Evolutionary conservation across 2,113 vertebrate genomes (phyloP).

Genomic region (Suncus etruscus): DNA sequence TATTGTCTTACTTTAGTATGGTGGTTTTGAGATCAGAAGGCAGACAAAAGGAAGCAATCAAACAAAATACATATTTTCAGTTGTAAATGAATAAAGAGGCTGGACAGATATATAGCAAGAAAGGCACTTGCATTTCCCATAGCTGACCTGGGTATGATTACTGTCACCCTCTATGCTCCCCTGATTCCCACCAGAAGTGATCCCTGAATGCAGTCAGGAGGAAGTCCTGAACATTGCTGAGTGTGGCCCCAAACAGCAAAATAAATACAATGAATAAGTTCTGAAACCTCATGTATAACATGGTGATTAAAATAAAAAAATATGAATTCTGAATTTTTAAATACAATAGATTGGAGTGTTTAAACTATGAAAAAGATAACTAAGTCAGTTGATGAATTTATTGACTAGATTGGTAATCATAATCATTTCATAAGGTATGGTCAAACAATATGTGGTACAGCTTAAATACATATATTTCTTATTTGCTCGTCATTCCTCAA

Average conservation of each 20-base stretch:
- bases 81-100: neutral
- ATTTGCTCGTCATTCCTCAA: neutral
- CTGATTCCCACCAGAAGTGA: no score
- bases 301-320: neutral
- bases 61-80: neutral
- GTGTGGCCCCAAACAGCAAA: no score
- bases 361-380: neutral
- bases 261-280: neutral
- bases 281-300: neutral
- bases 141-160: no score
- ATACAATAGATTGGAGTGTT: neutral
- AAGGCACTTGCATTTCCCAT: no score
- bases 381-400: neutral
- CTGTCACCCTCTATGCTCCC: no score
- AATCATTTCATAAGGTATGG: neutral
- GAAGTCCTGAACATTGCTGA: no score
- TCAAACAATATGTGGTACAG: neutral
- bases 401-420: neutral
- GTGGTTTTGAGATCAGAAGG: neutral
- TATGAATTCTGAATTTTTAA: neutral
- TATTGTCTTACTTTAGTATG: neutral
- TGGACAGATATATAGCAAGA: no score
- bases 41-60: neutral
- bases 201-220: no score
- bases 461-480: neutral